These are phyloP conservation scores for Callyntrura guangdongensis DNA, from an alignment of 2,888 invertebrate species.

Conservation along the genomic window DNA sequence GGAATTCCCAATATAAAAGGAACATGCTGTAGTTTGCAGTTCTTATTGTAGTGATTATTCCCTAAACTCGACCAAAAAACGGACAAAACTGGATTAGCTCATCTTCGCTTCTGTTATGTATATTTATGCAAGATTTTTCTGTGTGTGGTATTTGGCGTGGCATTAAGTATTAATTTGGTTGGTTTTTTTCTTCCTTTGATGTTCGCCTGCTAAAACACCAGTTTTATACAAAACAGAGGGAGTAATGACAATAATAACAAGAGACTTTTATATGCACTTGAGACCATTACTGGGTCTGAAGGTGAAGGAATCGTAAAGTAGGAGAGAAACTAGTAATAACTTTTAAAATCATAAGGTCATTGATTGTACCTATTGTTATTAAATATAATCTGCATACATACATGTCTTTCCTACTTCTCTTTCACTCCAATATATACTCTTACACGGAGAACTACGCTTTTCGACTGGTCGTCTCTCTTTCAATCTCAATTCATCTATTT, in stretches of 20 bases:
- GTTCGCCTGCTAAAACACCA: conserved; percentile 44
- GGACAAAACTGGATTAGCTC: no score
- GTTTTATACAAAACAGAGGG: conserved; percentile 27
- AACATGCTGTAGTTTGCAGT: no score
- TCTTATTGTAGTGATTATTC: no score
- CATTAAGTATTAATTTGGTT: conserved; percentile 55
- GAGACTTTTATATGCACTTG: conserved; percentile 75
- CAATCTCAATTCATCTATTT: conserved; percentile 48
- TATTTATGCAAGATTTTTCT: not conserved
- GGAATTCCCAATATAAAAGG: no score
- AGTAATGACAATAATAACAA: conserved; percentile 68
- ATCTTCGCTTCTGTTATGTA: no score
- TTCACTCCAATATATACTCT: conserved; percentile 19
- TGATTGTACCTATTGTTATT: conserved; percentile 79
- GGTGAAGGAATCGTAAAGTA: conserved; percentile 75
- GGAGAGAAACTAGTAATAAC: conserved; percentile 74
- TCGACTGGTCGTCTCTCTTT: conserved; percentile 6
- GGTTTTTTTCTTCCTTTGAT: conserved; percentile 25
- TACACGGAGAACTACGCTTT: not conserved
- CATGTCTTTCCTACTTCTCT: not conserved
- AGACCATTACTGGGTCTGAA: conserved; percentile 77
- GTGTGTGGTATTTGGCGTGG: conserved; percentile 53
- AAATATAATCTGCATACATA: conserved; percentile 77
- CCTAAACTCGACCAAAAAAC: no score
- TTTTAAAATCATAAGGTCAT: conserved; percentile 79